phyloP scores from a whole-genome alignment of 92 coral and sea anemone species.

The Siderastrea radians region DNA sequence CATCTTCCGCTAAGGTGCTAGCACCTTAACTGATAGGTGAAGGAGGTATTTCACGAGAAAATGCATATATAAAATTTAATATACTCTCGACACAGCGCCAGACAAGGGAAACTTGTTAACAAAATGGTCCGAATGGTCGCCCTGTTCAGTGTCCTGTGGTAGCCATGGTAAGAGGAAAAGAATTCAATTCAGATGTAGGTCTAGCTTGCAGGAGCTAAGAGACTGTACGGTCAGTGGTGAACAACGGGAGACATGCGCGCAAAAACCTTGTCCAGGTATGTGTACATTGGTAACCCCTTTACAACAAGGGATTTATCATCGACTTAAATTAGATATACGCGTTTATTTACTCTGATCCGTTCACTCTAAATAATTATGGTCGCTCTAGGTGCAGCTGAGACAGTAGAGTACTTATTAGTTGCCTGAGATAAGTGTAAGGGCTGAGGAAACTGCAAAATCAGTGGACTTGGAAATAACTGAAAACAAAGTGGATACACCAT shows the following conservation, averaged over 20 bases:
- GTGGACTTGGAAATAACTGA: too few relatives aligned
- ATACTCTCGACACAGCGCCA: neutral
- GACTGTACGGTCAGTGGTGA: slow-evolving; percentile 41
- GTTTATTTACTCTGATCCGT: too few relatives aligned
- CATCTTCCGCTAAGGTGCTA: neutral
- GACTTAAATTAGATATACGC: too few relatives aligned
- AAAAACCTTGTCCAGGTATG: slow-evolving; percentile 69
- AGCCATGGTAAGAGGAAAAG: slow-evolving; percentile 41
- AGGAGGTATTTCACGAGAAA: too few relatives aligned
- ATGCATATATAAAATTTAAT: neutral
- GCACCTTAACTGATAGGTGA: too few relatives aligned
- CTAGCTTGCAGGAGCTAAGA: neutral
- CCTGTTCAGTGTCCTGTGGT: slow-evolving; percentile 85
- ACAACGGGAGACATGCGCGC: slow-evolving; percentile 43
- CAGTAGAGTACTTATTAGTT: too few relatives aligned
- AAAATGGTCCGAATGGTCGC: slow-evolving; percentile 90
- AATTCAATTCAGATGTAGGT: slow-evolving; percentile 7
- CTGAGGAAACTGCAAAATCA: too few relatives aligned
- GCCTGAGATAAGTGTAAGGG: too few relatives aligned
- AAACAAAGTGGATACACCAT: too few relatives aligned
- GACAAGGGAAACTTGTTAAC: slow-evolving; percentile 36
- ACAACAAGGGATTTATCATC: neutral
- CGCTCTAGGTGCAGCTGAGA: too few relatives aligned
- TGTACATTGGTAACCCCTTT: neutral
- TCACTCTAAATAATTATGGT: too few relatives aligned